A percentile compares a stretch with the other conserved stretches of the same genome.
These are phyloP conservation scores for Brachyopa scutellaris DNA, from an alignment of 2,888 invertebrate genomes.

Conservation along the genomic window DNA sequence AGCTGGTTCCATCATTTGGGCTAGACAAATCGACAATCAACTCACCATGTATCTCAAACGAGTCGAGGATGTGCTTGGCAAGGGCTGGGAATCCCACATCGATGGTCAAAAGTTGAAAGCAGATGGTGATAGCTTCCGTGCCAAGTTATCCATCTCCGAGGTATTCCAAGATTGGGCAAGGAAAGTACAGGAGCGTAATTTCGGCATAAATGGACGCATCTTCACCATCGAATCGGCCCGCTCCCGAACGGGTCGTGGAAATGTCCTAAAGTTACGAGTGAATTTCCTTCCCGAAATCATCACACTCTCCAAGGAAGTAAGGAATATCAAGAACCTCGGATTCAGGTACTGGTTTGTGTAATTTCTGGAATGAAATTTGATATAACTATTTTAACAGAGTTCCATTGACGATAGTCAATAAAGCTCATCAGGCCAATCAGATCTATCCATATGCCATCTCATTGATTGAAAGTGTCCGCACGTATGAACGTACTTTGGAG, in stretches of 20 bases:
- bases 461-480: slow-evolving; percentile 97
- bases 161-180: slow-evolving; percentile 99
- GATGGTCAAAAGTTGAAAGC: slow-evolving; percentile 99
- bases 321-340: slow-evolving; percentile 96
- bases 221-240: slow-evolving; percentile 94
- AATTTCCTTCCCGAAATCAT: slow-evolving; percentile 99
- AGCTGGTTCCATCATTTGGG: slow-evolving; percentile 99
- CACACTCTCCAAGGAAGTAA: slow-evolving; percentile 98
- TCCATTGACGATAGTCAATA: slow-evolving; percentile 98
- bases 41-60: slow-evolving; percentile 96
- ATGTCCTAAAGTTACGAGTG: slow-evolving; percentile 93
- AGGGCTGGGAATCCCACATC: slow-evolving; percentile 99
- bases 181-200: slow-evolving; percentile 95
- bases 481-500: slow-evolving; percentile 97
- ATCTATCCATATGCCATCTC: slow-evolving; percentile 99
- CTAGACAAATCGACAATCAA: slow-evolving; percentile 98
- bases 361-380: too few relatives aligned
- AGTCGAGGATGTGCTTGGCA: slow-evolving; percentile 98
- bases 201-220: slow-evolving; percentile 96
- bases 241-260: slow-evolving; percentile 89
- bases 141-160: slow-evolving; percentile 97
- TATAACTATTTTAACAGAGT: too few relatives aligned
- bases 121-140: slow-evolving; percentile 98
- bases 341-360: slow-evolving; percentile 85
- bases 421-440: slow-evolving; percentile 99